phyloP scores from a whole-genome alignment of 2,113 vertebrate genomes.

The Myodes glareolus region DNA sequence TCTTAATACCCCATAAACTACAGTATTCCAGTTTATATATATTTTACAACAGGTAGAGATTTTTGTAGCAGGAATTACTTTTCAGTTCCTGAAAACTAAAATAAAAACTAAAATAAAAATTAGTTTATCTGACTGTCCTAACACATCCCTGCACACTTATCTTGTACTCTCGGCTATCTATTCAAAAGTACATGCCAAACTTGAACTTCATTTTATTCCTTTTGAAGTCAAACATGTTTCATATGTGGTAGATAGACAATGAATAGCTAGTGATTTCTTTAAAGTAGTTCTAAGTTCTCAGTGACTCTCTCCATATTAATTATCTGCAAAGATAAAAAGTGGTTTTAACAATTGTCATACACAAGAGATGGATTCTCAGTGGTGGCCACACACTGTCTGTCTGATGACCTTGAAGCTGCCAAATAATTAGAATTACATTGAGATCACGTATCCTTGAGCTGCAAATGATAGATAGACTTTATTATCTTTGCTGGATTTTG shows the following conservation, averaged over 20 bases:
- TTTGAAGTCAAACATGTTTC: neutral
- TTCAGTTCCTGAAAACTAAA: no score
- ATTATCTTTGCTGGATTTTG: neutral
- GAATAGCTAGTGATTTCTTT: neutral
- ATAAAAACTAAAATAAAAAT: no score
- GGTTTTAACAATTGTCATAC: neutral
- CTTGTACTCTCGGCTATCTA: neutral
- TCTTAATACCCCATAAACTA: neutral
- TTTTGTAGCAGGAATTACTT: neutral
- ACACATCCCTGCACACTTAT: no score
- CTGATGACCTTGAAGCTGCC: neutral
- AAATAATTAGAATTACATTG: neutral
- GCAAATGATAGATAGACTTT: neutral
- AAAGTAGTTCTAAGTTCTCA: conserved; percentile 12
- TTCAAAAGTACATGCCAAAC: neutral
- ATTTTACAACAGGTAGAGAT: neutral
- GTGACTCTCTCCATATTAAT: neutral
- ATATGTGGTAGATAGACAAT: neutral
- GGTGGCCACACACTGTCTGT: neutral
- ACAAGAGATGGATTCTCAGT: neutral
- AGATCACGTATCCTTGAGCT: neutral
- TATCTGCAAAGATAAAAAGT: neutral
- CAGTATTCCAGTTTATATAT: neutral
- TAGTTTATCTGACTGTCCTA: neutral
- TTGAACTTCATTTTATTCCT: conserved; percentile 37